A percentile compares a stretch with the other conserved stretches of the same genome.
Conservation (phyloP, 1,140 invertebrate genomes). For the Drosophila funebris region DNA sequence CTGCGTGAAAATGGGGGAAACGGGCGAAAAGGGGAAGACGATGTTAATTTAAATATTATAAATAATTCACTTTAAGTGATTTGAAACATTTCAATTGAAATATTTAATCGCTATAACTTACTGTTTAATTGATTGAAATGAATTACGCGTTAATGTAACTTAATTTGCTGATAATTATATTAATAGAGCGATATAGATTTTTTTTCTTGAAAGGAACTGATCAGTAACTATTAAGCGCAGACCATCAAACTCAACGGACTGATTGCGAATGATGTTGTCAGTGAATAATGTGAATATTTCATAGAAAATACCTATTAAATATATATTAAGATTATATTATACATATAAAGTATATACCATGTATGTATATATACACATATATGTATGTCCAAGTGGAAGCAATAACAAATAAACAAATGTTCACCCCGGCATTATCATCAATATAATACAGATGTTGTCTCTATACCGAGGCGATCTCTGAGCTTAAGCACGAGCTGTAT, state of each 20-base stretch:
- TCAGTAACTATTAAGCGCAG: background rate
- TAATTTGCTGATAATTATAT: slow-evolving; percentile 25
- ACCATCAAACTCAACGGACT: slow-evolving; percentile 24
- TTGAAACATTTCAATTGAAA: too few species aligned
- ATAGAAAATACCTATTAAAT: slow-evolving; percentile 18
- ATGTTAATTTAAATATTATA: too few species aligned
- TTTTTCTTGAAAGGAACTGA: background rate
- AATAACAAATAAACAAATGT: slow-evolving; percentile 47
- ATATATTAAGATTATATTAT: too few species aligned
- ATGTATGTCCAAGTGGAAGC: slow-evolving; percentile 7
- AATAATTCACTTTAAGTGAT: too few species aligned
- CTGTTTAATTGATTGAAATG: slow-evolving; percentile 70
- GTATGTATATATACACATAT: background rate
- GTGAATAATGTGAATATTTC: slow-evolving; percentile 28
- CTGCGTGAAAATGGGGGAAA: slow-evolving; percentile 20
- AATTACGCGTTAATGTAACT: slow-evolving; percentile 56
- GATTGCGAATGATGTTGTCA: slow-evolving; percentile 31
- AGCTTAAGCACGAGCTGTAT: background rate
- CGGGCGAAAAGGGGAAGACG: too few species aligned
- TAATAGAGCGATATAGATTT: background rate
- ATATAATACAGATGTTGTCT: slow-evolving; percentile 26
- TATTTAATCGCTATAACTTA: slow-evolving; percentile 32
- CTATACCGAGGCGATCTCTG: slow-evolving; percentile 13
- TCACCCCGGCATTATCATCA: slow-evolving; percentile 51
- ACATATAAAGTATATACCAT: too few species aligned